Conservation (phyloP, 2,797 vertebrate genomes). For the Hylomyscus alleni region DNA sequence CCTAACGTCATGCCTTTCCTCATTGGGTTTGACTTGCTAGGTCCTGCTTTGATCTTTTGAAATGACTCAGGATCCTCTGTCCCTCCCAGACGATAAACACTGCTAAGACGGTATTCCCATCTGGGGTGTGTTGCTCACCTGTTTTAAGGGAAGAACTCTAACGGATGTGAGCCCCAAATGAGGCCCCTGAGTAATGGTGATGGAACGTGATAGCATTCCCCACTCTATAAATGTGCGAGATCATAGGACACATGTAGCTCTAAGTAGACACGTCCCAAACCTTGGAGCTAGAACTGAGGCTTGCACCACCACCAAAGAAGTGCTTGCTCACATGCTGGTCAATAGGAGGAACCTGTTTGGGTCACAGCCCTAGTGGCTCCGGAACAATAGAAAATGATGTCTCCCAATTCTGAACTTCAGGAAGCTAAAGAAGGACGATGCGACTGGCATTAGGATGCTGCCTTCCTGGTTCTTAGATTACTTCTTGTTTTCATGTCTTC, state of each 20-base stretch:
- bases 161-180: background rate
- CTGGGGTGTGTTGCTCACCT: background rate
- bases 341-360: background rate
- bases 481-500: background rate
- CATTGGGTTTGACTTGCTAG: background rate
- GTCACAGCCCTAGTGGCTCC: background rate
- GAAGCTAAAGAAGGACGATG: background rate
- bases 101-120: background rate
- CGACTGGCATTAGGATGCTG: background rate
- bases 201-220: background rate
- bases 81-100: background rate
- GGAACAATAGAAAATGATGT: background rate
- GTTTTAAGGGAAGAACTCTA: background rate
- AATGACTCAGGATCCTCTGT: background rate
- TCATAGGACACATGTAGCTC: background rate
- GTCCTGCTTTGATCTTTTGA: background rate
- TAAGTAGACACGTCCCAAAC: background rate
- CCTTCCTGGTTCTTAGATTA: background rate
- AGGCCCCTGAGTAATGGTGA: background rate
- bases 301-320: background rate
- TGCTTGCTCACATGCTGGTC: background rate
- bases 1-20: background rate
- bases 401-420: background rate
- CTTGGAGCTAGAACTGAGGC: background rate
- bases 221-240: background rate